A percentile compares a stretch with the other conserved stretches of the same genome.
Evolutionary conservation across 2,113 vertebrate genomes (phyloP).

Genomic region (Edolisoma coerulescens): DNA sequence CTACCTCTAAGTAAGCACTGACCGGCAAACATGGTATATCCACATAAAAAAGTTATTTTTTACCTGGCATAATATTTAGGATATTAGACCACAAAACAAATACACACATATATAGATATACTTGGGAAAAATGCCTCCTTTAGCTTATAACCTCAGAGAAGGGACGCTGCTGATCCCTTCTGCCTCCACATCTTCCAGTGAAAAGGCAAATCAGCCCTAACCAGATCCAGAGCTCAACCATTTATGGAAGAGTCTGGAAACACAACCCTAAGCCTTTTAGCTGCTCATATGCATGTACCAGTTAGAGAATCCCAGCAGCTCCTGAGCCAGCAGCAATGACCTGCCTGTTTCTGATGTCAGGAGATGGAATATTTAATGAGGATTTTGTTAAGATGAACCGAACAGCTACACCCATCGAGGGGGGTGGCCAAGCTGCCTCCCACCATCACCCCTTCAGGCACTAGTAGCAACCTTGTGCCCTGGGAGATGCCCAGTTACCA

Average conservation of each 20-base stretch:
- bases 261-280: neutral
- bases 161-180: neutral
- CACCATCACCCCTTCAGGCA: neutral
- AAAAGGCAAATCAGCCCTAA: neutral
- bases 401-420: rapidly evolving
- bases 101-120: rapidly evolving
- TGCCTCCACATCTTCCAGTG: neutral
- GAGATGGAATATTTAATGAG: neutral
- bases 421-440: neutral
- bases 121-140: neutral
- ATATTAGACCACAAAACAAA: neutral
- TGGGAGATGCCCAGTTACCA: neutral
- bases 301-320: neutral
- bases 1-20: neutral
- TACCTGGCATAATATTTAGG: neutral
- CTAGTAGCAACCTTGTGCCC: neutral
- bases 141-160: neutral
- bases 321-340: neutral
- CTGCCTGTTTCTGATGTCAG: neutral
- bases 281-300: neutral
- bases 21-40: rapidly evolving
- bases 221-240: neutral
- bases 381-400: neutral
- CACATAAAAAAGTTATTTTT: neutral
- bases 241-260: neutral